phyloP scores from a whole-genome alignment of 2,113 vertebrate genomes.

The Nycticorax nycticorax region DNA sequence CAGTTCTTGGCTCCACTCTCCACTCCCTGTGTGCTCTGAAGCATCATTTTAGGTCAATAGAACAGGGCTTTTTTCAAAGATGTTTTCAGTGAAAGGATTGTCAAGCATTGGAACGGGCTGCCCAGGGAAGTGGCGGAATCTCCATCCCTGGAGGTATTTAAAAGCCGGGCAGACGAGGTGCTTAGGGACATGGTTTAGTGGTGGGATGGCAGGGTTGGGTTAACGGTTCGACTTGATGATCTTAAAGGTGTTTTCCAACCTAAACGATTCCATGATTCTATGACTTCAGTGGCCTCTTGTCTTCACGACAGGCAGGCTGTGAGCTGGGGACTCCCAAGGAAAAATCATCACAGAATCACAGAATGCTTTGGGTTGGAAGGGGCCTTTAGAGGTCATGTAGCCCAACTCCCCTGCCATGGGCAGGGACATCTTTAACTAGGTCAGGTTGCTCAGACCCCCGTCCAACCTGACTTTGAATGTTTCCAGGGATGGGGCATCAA shows the following conservation, averaged over 20 bases:
- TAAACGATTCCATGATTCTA: no score
- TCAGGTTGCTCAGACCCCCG: background rate
- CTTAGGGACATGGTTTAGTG: no score
- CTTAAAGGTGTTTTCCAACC: no score
- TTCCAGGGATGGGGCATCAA: background rate
- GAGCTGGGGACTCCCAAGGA: background rate
- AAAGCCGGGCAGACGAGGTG: no score
- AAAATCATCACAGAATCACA: background rate
- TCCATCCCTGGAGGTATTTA: no score
- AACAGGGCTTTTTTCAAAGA: background rate
- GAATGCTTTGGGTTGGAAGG: background rate
- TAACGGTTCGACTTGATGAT: no score
- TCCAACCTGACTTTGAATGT: background rate
- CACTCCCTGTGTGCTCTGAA: background rate
- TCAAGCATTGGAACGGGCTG: no score
- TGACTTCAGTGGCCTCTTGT: background rate
- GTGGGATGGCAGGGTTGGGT: no score
- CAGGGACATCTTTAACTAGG: background rate
- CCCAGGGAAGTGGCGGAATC: no score
- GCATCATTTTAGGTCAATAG: background rate
- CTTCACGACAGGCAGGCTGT: background rate
- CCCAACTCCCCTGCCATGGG: rapidly evolving
- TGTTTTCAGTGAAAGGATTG: no score
- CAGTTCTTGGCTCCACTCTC: background rate
- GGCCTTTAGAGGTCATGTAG: background rate